Percentiles rank a stretch among this genome's conserved stretches.
Conservation (phyloP, 2,113 vertebrate genomes). For the Leptobrachium ailaonicum region DNA sequence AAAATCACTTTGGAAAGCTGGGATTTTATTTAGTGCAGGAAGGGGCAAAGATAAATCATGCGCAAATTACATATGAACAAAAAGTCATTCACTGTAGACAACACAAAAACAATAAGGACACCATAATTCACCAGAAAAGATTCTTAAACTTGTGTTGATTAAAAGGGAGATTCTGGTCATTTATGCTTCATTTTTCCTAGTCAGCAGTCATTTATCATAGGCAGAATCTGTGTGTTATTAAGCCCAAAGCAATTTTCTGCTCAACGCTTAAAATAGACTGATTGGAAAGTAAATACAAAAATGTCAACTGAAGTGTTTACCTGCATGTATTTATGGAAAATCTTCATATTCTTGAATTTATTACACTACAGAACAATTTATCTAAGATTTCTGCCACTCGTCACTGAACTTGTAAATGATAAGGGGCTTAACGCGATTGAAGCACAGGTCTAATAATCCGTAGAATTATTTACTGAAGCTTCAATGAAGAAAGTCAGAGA, state of each 20-base stretch:
- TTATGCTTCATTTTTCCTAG: conserved; percentile 40
- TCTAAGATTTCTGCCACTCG: not conserved
- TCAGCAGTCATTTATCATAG: conserved; percentile 50
- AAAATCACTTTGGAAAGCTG: conserved; percentile 2
- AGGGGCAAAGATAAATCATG: conserved; percentile 35
- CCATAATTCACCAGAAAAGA: conserved; percentile 43
- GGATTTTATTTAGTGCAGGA: conserved; percentile 1
- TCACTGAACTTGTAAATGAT: not conserved
- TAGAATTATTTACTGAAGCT: not conserved
- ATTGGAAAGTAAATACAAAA: conserved; percentile 39
- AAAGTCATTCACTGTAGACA: conserved; percentile 17
- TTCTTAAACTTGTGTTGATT: conserved; percentile 43
- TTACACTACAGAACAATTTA: not conserved
- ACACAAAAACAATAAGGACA: conserved; percentile 24
- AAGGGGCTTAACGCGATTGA: not conserved
- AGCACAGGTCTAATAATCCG: not conserved
- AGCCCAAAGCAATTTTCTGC: conserved; percentile 42
- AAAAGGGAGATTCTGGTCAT: conserved; percentile 44
- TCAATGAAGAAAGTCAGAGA: not conserved
- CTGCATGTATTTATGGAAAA: conserved; percentile 7
- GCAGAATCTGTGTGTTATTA: conserved; percentile 41
- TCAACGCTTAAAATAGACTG: conserved; percentile 29
- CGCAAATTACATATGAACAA: not conserved
- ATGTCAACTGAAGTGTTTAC: conserved; percentile 15
- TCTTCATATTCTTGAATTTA: conserved; percentile 17